Percentiles rank a stretch among this genome's conserved stretches.
Conservation (phyloP, 2,113 vertebrate species). For the Corvus moneduloides region DNA sequence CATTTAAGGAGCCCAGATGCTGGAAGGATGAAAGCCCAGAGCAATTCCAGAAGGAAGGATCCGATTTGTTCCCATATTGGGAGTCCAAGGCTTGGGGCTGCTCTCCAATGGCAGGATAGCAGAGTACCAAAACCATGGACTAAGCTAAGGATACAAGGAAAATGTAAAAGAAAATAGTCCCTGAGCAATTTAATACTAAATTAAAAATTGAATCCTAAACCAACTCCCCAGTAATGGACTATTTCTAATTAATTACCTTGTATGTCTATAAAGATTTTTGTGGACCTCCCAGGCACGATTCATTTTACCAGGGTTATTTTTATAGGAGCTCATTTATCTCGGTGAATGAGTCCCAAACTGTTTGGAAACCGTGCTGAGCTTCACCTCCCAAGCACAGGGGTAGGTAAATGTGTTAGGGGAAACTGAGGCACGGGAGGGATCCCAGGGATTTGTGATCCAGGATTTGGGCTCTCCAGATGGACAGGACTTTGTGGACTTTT, state of each 20-base stretch:
- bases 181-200: background rate
- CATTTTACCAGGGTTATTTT: background rate
- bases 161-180: background rate
- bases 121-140: background rate
- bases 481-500: background rate
- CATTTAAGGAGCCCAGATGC: background rate
- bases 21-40: background rate
- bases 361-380: background rate
- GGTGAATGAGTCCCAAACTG: background rate
- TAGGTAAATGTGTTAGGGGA: rapidly evolving
- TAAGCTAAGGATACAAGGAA: background rate
- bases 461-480: background rate
- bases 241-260: background rate
- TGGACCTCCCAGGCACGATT: background rate
- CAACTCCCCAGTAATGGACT: background rate
- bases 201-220: background rate
- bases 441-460: background rate
- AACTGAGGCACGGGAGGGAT: background rate
- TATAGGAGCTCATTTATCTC: background rate
- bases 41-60: background rate
- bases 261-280: background rate
- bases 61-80: background rate
- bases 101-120: background rate
- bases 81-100: background rate
- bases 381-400: background rate